Conservation (phyloP, 2,797 vertebrate species). For the Catharus ustulatus region DNA sequence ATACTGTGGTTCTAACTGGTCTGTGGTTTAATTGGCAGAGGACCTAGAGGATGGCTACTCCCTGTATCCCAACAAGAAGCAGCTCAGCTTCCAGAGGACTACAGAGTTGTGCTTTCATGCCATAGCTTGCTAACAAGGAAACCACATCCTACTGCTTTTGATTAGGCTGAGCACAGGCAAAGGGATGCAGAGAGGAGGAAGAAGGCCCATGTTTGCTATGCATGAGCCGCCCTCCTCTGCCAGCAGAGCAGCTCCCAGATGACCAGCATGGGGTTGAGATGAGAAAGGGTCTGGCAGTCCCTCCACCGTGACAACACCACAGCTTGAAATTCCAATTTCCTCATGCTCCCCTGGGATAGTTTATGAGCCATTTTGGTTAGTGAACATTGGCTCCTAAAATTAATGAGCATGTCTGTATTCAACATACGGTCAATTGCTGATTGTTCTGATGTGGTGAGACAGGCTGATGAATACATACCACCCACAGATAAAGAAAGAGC, state of each 20-base stretch:
- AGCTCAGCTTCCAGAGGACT: background rate
- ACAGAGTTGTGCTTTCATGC: background rate
- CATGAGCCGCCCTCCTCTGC: background rate
- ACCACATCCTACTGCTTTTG: background rate
- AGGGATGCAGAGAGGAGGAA: background rate
- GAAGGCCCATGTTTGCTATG: background rate
- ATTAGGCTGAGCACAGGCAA: background rate
- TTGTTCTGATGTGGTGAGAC: slow-evolving; percentile 53
- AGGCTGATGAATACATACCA: slow-evolving; percentile 49
- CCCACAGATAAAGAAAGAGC: slow-evolving; percentile 25
- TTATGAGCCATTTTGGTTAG: slow-evolving; percentile 54
- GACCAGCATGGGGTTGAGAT: background rate
- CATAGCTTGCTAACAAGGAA: background rate
- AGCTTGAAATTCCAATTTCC: slow-evolving; percentile 32
- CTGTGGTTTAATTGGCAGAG: background rate
- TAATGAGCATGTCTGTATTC: slow-evolving; percentile 46
- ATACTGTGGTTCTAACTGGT: background rate
- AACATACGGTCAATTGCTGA: slow-evolving; percentile 56
- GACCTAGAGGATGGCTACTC: background rate
- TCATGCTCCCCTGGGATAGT: slow-evolving; percentile 26
- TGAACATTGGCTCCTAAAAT: slow-evolving; percentile 36
- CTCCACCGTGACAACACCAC: background rate
- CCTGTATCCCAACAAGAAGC: background rate
- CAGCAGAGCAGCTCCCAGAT: background rate
- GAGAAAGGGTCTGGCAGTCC: background rate